Evolutionary conservation across 2,113 vertebrate genomes (phyloP).

Genomic region (Ageneiosus marmoratus): DNA sequence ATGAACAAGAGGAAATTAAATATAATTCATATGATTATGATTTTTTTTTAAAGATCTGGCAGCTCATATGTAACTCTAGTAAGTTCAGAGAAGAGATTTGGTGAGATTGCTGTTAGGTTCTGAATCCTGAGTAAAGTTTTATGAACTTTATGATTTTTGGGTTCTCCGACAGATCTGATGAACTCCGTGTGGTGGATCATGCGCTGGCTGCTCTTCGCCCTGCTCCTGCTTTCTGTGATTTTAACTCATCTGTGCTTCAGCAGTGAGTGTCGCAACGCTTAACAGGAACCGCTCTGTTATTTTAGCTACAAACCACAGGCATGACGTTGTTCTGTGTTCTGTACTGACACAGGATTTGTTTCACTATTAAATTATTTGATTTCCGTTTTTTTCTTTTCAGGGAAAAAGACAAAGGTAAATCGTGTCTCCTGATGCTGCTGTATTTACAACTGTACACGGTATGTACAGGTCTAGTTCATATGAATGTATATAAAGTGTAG

Average conservation of each 20-base stretch:
- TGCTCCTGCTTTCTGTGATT: slow-evolving; percentile 41
- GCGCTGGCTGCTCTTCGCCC: slow-evolving; percentile 59
- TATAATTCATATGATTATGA: not conserved
- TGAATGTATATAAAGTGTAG: no score
- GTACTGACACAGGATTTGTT: not conserved
- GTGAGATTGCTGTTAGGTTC: not conserved
- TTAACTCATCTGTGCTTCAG: slow-evolving; percentile 15
- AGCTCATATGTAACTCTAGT: not conserved
- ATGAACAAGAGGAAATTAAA: not conserved
- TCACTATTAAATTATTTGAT: not conserved
- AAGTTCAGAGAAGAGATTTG: not conserved
- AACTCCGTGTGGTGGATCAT: slow-evolving; percentile 49
- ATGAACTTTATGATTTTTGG: not conserved
- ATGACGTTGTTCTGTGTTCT: not conserved
- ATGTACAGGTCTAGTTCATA: not conserved
- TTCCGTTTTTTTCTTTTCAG: not conserved
- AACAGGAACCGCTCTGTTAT: not conserved
- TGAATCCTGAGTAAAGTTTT: no score
- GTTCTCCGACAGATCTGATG: slow-evolving; percentile 20
- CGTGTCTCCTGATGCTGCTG: not conserved
- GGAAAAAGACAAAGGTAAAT: not conserved
- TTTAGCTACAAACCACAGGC: not conserved
- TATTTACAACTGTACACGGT: not conserved
- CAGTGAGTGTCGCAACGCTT: slow-evolving; percentile 29
- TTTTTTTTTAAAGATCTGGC: not conserved